Base-by-base conservation (phyloP, 2,113 vertebrate species). In the Prolemur simus region DNA sequence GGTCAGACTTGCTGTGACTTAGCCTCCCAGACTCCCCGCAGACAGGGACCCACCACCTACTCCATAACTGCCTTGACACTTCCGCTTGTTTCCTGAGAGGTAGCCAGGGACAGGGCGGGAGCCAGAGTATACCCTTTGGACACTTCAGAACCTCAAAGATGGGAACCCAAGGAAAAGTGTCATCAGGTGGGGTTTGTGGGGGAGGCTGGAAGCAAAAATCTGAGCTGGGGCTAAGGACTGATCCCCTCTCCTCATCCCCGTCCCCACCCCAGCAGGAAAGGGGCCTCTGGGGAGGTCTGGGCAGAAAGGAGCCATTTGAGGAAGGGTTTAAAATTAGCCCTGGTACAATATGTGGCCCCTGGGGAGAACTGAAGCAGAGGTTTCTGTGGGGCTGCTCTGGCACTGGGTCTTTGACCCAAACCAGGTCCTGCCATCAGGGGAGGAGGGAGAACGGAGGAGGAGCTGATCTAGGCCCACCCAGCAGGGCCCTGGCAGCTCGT, bases 321-420 rank as follows among this genome's bases (percentile, higher is more conserved):
- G 93, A 58, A 95, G 74, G 45, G 14, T 95, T 97, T 96, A 97
- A 98, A 97, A 97, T 97, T 97, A 97, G 95, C 95, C 15, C 2
- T 56, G 63, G 82, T 94, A 58, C 89, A 86, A 78, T 83, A 52
- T 45, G 80, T 82, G 71, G 52, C 71, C 97, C 66, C 66, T 81
- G 76, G 76, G 80, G 93, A 81, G 82, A 78, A 47, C 71, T 15
- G 95, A 93, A 88, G 87, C 42, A 64, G 87, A 96, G 37, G 58
- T 54, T 85, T 95, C 64, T 60, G 3, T n/a, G 89, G 68, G 32
- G 52, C 18, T 17, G 45, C 64, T 56, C 63, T 60, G 74, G 69
- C 18, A 56, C 83, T 49, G 11, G 11, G 3, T 80, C 77, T 92
- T 87, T 56, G 89, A 58, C 78, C 77, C 78, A 20, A 52, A 66